Conservation (phyloP, 1,140 invertebrate species). For the Pogonomyrmex barbatus region DNA sequence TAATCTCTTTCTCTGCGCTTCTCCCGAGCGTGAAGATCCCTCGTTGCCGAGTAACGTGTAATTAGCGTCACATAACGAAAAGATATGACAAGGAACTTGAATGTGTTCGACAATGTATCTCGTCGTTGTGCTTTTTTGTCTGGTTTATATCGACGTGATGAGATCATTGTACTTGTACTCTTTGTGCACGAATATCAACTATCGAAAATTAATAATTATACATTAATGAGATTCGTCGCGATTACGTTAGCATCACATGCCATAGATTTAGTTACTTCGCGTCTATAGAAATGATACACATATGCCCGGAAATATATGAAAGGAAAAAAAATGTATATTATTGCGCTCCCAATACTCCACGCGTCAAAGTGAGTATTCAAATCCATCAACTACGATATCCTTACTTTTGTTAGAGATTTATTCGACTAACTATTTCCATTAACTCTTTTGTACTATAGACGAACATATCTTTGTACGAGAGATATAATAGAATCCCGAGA, state of each 20-base stretch:
- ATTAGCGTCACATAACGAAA: conserved; percentile 5
- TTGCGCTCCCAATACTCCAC: not conserved
- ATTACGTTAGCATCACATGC: conserved; percentile 27
- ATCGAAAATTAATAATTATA: conserved; percentile 30
- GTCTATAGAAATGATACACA: conserved; percentile 21
- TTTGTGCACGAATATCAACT: conserved; percentile 30
- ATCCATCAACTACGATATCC: not conserved
- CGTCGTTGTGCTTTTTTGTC: conserved; percentile 49
- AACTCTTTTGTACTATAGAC: conserved; percentile 23
- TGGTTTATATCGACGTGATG: conserved; percentile 27
- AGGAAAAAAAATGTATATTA: not conserved
- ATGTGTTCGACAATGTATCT: conserved; percentile 55
- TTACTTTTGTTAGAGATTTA: conserved; percentile 35
- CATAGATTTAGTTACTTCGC: conserved; percentile 36
- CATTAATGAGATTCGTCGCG: not conserved
- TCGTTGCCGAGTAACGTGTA: conserved; percentile 7
- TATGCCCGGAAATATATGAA: not conserved
- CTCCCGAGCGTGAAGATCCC: conserved; percentile 26
- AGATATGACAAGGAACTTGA: conserved; percentile 9
- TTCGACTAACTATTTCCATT: not conserved
- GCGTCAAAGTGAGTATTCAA: no score
- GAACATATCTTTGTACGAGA: conserved; percentile 42
- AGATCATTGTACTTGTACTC: conserved; percentile 20
- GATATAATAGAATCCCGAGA: conserved; percentile 38
- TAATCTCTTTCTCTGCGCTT: conserved; percentile 46